Evolutionary conservation across 2,888 invertebrate species (phyloP).

Genomic region (Yponomeuta cagnagella): DNA sequence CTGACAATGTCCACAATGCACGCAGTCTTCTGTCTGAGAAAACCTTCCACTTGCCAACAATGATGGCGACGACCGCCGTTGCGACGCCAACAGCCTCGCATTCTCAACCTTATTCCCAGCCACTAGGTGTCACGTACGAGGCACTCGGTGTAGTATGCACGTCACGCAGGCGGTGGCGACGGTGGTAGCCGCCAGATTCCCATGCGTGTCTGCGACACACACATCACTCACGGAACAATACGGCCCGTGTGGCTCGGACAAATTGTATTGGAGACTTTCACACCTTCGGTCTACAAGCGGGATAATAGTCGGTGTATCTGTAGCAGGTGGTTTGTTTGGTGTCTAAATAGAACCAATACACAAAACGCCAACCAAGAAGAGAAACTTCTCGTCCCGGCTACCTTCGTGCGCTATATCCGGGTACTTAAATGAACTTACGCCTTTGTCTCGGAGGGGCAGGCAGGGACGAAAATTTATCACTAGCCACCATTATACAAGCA

Average conservation of each 20-base stretch:
- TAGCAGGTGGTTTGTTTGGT: neutral
- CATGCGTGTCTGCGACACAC: neutral
- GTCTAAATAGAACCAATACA: neutral
- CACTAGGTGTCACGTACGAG: neutral
- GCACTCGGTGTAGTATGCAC: neutral
- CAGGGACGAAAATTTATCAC: too few relatives aligned
- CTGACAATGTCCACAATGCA: neutral
- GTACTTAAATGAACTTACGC: too few relatives aligned
- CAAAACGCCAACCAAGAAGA: too few relatives aligned
- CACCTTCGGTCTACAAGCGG: neutral
- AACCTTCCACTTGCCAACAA: slow-evolving; percentile 1
- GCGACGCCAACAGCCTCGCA: neutral
- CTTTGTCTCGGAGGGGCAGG: too few relatives aligned
- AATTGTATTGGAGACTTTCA: neutral
- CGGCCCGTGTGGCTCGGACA: neutral
- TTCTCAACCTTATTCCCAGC: neutral
- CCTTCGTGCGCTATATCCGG: too few relatives aligned
- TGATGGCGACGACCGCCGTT: neutral
- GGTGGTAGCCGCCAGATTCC: neutral
- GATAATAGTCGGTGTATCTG: neutral
- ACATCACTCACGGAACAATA: neutral
- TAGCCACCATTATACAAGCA: too few relatives aligned
- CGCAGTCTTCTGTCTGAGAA: neutral
- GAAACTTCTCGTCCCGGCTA: too few relatives aligned
- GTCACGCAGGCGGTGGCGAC: neutral